Evolutionary conservation across 2,888 invertebrate genomes (phyloP), one percentile per base, ranked within the genome.

Genomic region (Drosophila pseudotalamancana): DNA sequence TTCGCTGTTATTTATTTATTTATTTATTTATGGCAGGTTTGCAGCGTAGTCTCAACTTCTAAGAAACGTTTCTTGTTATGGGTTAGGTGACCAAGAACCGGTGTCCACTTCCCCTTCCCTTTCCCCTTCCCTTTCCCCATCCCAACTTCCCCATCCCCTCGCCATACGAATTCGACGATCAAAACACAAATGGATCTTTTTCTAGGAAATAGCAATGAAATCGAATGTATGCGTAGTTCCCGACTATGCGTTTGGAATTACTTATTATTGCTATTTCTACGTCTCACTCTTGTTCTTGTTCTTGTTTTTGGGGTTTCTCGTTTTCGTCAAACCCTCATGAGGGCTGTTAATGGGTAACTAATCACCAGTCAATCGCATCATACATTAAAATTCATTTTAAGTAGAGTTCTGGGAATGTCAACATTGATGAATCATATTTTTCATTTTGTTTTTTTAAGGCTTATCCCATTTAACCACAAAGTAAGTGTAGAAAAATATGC

Each of bases 11-110:
- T 82, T 80, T 75, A 79, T 80, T 32, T 86, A 75, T 82, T 80
- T 75, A 79, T 80, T 80, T 77, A 73, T 73, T 77, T 69, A 51
- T 66, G 66, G 62, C 81, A 84, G 78, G 84, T 81, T 80, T 57
- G n/a, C 66, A 61, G 39, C 18, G 55, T 66, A 46, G 61, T 57
- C 66, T 70, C 66, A 51, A 67, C 61, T 67, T 73, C 64, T 50
- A 42, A 42, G 72, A 72, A 72, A 21, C 55, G 49, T 27, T 53
- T 55, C 55, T 37, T 62, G 27, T 49, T 49, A 40, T 63, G 69
- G 32, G 9, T 40, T 39, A 35, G 54, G 25, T 69, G 70, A 49
- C 70, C 75, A 72, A 59, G 50, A 56, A 29, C 27, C 54, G 69
- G 31, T 63, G 55, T 48, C 54, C 68, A 37, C 21, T 35, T 12